These are phyloP conservation scores for Bruchidius siliquastri DNA, from an alignment of 2,888 invertebrate species.

Conservation along the genomic window DNA sequence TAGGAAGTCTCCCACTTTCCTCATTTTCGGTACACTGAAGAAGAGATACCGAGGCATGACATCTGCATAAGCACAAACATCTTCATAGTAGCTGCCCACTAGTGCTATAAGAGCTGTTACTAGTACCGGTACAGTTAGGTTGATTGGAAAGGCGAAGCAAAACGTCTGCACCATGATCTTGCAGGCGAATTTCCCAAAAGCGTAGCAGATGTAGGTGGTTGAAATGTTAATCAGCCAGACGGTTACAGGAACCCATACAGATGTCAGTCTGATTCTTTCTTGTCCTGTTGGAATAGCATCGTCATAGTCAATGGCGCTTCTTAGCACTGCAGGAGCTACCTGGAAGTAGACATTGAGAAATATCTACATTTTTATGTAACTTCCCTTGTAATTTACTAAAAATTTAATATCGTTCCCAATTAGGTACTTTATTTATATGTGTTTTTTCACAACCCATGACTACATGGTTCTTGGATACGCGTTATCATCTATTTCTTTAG, in stretches of 20 bases:
- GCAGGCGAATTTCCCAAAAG: conserved; percentile 75
- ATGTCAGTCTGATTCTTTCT: conserved; percentile 24
- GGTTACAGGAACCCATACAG: conserved; percentile 52
- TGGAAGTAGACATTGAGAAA: neutral
- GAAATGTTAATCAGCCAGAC: conserved; percentile 62
- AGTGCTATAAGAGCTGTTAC: conserved; percentile 64
- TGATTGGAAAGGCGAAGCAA: conserved; percentile 80
- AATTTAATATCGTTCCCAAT: too few relatives aligned
- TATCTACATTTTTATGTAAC: neutral
- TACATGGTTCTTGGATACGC: too few relatives aligned
- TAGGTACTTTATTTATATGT: too few relatives aligned
- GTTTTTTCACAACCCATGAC: too few relatives aligned
- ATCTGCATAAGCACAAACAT: conserved; percentile 69
- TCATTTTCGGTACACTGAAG: conserved; percentile 59
- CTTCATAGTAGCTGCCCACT: conserved; percentile 59
- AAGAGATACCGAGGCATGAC: conserved; percentile 83
- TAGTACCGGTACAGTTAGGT: conserved; percentile 69
- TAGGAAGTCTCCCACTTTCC: conserved; percentile 48
- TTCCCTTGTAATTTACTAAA: too few relatives aligned
- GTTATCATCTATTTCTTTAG: too few relatives aligned
- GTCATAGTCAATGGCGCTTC: conserved; percentile 31
- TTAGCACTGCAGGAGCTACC: conserved; percentile 37
- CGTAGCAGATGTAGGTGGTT: conserved; percentile 63
- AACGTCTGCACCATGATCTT: conserved; percentile 85
- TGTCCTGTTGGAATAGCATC: conserved; percentile 29